phyloP scores from a whole-genome alignment of 2,113 vertebrate species.

The Trochalopteron elliotii region DNA sequence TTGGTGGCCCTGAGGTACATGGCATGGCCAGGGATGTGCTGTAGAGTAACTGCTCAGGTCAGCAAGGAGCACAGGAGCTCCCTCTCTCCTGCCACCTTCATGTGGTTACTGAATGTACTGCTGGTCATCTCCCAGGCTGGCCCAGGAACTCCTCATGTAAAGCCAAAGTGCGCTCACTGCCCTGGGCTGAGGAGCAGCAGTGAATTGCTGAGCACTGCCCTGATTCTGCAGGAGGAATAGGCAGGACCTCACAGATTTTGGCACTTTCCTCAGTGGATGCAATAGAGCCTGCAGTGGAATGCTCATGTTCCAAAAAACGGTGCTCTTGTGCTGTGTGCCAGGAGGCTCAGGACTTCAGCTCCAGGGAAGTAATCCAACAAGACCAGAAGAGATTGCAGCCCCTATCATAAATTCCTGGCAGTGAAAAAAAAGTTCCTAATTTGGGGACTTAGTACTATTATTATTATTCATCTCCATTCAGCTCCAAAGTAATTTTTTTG shows the following conservation, averaged over 20 bases:
- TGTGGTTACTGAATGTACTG: not conserved
- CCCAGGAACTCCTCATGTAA: not conserved
- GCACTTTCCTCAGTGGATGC: accelerated
- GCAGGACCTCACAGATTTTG: not conserved
- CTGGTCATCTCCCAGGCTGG: not conserved
- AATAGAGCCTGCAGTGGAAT: not conserved
- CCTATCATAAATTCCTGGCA: not conserved
- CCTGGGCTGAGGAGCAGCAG: not conserved
- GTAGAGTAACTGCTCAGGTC: not conserved
- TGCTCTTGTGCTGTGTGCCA: not conserved
- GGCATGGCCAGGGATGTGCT: not conserved
- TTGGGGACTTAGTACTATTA: not conserved
- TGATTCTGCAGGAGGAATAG: not conserved
- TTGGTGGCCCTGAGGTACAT: not conserved
- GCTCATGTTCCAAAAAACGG: not conserved
- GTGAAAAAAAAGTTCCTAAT: not conserved
- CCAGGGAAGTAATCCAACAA: not conserved
- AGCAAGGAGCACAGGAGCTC: not conserved
- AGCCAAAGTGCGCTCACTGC: not conserved
- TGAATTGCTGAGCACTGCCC: not conserved
- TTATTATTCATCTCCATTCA: not conserved
- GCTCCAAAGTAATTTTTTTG: not conserved
- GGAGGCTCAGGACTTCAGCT: not conserved
- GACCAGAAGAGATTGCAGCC: not conserved
- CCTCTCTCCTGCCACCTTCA: not conserved